Percentiles rank a stretch among this genome's conserved stretches.
These are phyloP conservation scores for Bos indicus DNA, from an alignment of 2,113 vertebrate genomes.

Conservation along the genomic window DNA sequence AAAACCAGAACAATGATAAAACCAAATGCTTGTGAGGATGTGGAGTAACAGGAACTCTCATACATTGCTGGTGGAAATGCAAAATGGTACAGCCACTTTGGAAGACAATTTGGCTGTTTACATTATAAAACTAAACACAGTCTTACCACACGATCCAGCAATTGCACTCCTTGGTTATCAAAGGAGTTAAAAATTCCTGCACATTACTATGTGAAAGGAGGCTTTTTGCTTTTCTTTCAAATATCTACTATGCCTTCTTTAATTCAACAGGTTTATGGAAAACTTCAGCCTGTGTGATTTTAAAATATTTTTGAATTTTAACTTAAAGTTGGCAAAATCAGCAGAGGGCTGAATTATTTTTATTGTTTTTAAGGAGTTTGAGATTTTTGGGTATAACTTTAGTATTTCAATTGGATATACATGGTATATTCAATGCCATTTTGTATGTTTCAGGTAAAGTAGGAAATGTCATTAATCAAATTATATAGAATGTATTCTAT, in stretches of 20 bases:
- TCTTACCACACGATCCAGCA: not conserved
- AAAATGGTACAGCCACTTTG: not conserved
- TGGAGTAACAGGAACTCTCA: not conserved
- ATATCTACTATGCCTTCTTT: not conserved
- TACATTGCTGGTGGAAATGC: not conserved
- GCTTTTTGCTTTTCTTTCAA: not conserved
- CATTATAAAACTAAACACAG: not conserved
- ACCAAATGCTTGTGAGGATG: not conserved
- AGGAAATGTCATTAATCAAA: not conserved
- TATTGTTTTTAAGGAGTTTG: not conserved
- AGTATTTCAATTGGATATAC: not conserved
- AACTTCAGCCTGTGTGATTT: not conserved
- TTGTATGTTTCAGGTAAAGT: not conserved
- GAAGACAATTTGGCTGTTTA: not conserved
- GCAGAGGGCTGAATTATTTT: not conserved
- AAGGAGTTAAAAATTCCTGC: not conserved
- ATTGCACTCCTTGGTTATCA: not conserved
- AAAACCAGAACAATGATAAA: not conserved
- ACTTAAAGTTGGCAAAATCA: not conserved
- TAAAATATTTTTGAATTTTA: not conserved
- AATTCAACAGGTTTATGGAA: not conserved
- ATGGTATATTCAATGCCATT: not conserved
- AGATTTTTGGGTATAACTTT: not conserved
- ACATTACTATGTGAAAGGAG: not conserved
- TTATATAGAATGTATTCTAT: not conserved